These are phyloP conservation scores for Dermolepida albohirtum DNA, from an alignment of 2,888 invertebrate species.

Conservation along the genomic window DNA sequence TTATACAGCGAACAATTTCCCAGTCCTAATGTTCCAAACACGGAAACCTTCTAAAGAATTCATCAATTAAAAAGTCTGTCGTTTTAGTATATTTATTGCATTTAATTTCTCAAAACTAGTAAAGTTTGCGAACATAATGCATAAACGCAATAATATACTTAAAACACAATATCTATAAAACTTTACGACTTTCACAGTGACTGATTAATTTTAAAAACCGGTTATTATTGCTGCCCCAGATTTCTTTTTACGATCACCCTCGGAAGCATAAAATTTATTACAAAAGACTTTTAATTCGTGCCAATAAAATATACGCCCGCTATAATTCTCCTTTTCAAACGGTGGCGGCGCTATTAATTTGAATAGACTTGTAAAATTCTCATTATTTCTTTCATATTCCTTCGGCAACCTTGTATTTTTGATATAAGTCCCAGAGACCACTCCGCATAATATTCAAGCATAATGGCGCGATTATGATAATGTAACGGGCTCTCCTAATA, in stretches of 20 bases:
- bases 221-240: constrained; percentile 2
- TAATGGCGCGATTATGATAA: constrained; percentile 24
- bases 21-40: too few relatives aligned
- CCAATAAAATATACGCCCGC: constrained; percentile 15
- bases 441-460: constrained; percentile 18
- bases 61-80: too few relatives aligned
- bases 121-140: too few relatives aligned
- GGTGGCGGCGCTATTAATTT: constrained; percentile 9
- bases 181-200: not conserved
- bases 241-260: constrained; percentile 14
- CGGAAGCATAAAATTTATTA: constrained; percentile 19
- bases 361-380: constrained; percentile 25
- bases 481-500: constrained; percentile 13
- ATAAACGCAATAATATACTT: too few relatives aligned
- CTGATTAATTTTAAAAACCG: constrained; percentile 9
- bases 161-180: too few relatives aligned
- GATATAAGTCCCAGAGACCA: constrained; percentile 7
- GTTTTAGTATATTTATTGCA: too few relatives aligned
- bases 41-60: too few relatives aligned
- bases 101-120: too few relatives aligned
- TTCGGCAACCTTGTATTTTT: constrained; percentile 11
- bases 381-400: constrained; percentile 23
- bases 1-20: too few relatives aligned
- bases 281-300: constrained; percentile 24
- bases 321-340: not conserved